phyloP scores from a whole-genome alignment of 2,888 invertebrate genomes.

The Rhagonycha fulva region DNA sequence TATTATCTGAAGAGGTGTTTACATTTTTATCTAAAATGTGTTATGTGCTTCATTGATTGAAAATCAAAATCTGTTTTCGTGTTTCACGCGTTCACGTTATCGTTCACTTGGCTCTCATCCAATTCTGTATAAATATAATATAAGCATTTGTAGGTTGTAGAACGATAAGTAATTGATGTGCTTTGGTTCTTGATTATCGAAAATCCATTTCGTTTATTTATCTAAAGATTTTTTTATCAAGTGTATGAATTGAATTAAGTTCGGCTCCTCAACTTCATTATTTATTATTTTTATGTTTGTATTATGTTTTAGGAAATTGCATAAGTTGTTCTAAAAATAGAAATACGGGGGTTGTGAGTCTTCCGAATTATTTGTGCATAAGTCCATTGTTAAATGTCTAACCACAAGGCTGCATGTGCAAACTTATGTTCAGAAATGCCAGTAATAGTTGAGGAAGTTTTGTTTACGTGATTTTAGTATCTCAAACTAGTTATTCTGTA shows the following conservation, averaged over 20 bases:
- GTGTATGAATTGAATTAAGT: not conserved
- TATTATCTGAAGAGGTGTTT: not conserved
- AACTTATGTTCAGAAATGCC: not conserved
- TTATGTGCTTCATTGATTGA: constrained; percentile 9
- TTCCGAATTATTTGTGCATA: not conserved
- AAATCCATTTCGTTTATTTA: not conserved
- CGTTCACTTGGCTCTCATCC: constrained; percentile 6
- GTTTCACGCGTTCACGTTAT: constrained; percentile 7
- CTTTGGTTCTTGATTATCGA: not conserved
- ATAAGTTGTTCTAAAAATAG: not conserved
- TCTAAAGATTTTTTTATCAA: not conserved
- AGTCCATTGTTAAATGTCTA: not conserved
- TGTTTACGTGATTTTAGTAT: not conserved
- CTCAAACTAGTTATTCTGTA: not conserved
- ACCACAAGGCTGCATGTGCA: not conserved
- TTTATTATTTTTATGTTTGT: not conserved
- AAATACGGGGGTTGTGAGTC: not conserved
- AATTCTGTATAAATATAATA: constrained; percentile 2
- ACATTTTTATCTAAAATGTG: not conserved
- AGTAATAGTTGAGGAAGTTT: not conserved
- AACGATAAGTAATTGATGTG: constrained; percentile 2
- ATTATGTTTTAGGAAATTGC: not conserved
- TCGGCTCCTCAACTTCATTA: not conserved
- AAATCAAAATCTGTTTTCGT: constrained; percentile 7
- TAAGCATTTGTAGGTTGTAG: not conserved